These are phyloP conservation scores for Drosophila yooni DNA, from an alignment of 2,888 invertebrate species.

Conservation along the genomic window DNA sequence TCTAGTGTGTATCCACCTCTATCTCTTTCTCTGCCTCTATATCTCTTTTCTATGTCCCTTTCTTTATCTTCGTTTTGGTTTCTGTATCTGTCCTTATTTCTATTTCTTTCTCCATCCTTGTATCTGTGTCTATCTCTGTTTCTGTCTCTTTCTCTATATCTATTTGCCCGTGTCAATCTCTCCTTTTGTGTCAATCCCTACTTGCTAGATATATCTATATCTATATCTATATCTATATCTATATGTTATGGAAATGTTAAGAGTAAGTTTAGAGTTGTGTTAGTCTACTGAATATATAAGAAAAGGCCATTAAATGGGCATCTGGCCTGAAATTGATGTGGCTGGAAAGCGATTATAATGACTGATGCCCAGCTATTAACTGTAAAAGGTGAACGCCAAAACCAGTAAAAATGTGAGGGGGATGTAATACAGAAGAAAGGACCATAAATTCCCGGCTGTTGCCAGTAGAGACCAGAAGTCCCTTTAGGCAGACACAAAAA, in stretches of 20 bases:
- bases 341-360: constrained; percentile 68
- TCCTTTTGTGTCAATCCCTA: too few relatives aligned
- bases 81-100: not conserved
- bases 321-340: constrained; percentile 56
- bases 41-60: not conserved
- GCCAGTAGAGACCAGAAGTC: constrained; percentile 22
- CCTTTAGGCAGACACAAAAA: constrained; percentile 23
- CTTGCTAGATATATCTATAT: too few relatives aligned
- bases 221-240: too few relatives aligned
- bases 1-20: not conserved
- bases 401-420: not conserved
- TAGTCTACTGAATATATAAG: not conserved
- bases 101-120: too few relatives aligned
- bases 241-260: not conserved
- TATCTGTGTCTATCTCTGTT: too few relatives aligned
- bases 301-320: constrained; percentile 34
- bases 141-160: too few relatives aligned
- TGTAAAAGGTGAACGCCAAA: constrained; percentile 44
- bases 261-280: not conserved
- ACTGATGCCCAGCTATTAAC: constrained; percentile 70
- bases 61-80: too few relatives aligned
- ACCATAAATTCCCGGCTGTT: constrained; percentile 52
- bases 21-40: not conserved
- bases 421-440: not conserved
- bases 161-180: too few relatives aligned